Evolutionary conservation across 2,888 invertebrate genomes (phyloP).

Genomic region (Rhagonycha fulva): DNA sequence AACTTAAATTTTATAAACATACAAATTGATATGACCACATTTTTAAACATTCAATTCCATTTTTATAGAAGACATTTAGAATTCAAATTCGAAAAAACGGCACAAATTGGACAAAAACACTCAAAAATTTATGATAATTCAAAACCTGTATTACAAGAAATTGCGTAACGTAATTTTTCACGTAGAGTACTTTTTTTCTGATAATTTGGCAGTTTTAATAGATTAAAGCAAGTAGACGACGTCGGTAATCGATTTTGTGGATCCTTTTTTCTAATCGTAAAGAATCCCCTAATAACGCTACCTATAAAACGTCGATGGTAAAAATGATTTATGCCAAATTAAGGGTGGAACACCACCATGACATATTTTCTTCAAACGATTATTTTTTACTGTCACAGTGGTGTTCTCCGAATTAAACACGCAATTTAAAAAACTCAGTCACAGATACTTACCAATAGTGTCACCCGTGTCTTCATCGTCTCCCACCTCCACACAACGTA

Average conservation of each 20-base stretch:
- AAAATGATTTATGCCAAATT: not conserved
- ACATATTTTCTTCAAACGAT: no score
- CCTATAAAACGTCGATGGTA: constrained; percentile 58
- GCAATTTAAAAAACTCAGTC: not conserved
- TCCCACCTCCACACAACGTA: constrained; percentile 98
- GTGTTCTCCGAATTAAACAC: no score
- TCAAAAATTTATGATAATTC: constrained; percentile 81
- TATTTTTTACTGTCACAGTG: no score
- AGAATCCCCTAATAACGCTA: constrained; percentile 96
- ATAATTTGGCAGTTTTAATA: constrained; percentile 97
- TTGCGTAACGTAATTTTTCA: constrained; percentile 96
- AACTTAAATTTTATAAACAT: constrained; percentile 20
- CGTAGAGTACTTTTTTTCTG: constrained; percentile 92
- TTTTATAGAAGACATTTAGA: constrained; percentile 5
- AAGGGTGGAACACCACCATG: no score
- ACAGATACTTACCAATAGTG: constrained; percentile 66
- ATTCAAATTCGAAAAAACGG: not conserved
- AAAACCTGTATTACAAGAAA: constrained; percentile 97
- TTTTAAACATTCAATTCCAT: constrained; percentile 25
- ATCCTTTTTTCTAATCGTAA: constrained; percentile 94
- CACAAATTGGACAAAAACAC: constrained; percentile 3
- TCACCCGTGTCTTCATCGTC: constrained; percentile 95
- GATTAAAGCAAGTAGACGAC: constrained; percentile 98
- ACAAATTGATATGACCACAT: constrained; percentile 29
- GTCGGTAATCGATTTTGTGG: constrained; percentile 95